A percentile compares a stretch with the other conserved stretches of the same genome.
Evolutionary conservation across 2,888 invertebrate genomes (phyloP).

Genomic region (Carterocephalus palaemon): DNA sequence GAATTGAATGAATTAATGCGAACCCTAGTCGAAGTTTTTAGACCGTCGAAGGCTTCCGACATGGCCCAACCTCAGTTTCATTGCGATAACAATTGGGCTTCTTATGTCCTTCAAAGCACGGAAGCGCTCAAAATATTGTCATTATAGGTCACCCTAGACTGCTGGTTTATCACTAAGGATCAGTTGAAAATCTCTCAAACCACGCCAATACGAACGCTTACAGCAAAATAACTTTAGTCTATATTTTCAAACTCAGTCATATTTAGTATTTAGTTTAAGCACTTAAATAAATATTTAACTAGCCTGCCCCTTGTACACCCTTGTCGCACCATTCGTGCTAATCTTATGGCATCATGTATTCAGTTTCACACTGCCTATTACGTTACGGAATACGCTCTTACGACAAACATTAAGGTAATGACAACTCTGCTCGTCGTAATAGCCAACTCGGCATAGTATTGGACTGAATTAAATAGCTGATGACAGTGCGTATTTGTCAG

Average conservation of each 20-base stretch:
- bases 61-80: not conserved
- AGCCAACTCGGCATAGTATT: slow-evolving; percentile 23
- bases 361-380: slow-evolving; percentile 48
- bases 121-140: not conserved
- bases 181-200: too few species aligned
- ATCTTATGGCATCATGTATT: slow-evolving; percentile 45
- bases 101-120: not conserved
- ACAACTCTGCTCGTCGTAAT: slow-evolving; percentile 35
- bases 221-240: too few species aligned
- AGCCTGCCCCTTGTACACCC: slow-evolving; percentile 8
- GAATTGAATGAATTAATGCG: too few species aligned
- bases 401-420: slow-evolving; percentile 45
- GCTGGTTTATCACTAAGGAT: too few species aligned
- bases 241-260: too few species aligned
- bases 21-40: not conserved
- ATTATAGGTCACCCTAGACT: not conserved
- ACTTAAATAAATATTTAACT: too few species aligned
- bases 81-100: not conserved
- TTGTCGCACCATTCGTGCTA: too few species aligned
- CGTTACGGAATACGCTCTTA: slow-evolving; percentile 42
- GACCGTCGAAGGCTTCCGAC: not conserved
- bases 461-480: slow-evolving; percentile 32
- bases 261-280: too few species aligned
- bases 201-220: too few species aligned
- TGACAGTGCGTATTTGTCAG: slow-evolving; percentile 27